Evolutionary conservation across 2,797 vertebrate genomes (phyloP), one percentile per base, ranked within the genome.

Genomic region (Gouania willdenowi): DNA sequence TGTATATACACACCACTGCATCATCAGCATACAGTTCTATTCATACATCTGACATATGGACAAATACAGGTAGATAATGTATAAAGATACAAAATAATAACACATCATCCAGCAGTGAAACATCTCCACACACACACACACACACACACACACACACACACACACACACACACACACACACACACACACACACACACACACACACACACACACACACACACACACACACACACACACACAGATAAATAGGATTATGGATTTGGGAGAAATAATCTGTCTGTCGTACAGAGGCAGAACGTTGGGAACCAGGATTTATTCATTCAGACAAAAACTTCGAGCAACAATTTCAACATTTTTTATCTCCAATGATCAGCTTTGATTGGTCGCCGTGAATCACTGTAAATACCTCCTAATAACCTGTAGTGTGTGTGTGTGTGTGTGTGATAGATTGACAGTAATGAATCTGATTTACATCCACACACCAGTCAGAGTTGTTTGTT

Each of bases 191-290:
- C 32, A 38, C 32, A 11, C 25, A 30, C 22, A 42, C 24, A 37
- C 3, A 19, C 26, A 35, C 39, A 43, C 33, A 27, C 46, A 48
- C 10, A 52, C n/a, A n/a, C n/a, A n/a, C n/a, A n/a, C n/a, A n/a
- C n/a, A n/a, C n/a, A n/a, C n/a, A n/a, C n/a, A n/a, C n/a, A n/a
- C n/a, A n/a, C n/a, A 34, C 20, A 24, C 41, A 32, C 8, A 75
- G 77, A 85, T 84, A 85, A 85, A 85, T 81, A 79, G 81, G 82
- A 87, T 87, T 87, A 83, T 63, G 84, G 84, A 79, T 85, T 85
- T 81, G 78, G 67, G 77, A 82, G 82, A 82, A 84, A 79, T 85
- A 87, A 84, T 85, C 82, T 81, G 26, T 62, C 70, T 71, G 77
- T 81, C 66, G 20, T 68, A 74, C 71, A 75, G 72, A 77, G 66